A percentile compares a stretch with the other conserved stretches of the same genome.
Conservation (phyloP, 53 echinoderm and acorn worm genomes). For the Temnopleurus reevesii region DNA sequence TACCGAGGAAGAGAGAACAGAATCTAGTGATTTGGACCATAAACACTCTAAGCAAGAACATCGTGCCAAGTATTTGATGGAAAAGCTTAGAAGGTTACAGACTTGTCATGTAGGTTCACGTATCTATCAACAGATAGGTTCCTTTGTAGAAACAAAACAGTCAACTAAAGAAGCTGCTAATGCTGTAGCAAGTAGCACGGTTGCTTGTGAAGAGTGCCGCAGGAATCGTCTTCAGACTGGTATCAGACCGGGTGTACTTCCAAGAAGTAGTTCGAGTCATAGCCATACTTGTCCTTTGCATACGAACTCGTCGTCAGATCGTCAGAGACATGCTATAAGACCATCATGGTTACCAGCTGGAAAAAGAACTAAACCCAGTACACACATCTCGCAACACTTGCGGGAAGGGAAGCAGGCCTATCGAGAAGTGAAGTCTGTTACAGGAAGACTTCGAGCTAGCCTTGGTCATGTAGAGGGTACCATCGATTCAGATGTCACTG, state of each 20-base stretch:
- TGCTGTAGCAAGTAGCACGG: background rate
- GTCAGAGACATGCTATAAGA: conserved; percentile 27
- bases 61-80: conserved; percentile 67
- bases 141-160: conserved; percentile 65
- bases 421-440: conserved; percentile 65
- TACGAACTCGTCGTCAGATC: conserved; percentile 7
- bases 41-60: conserved; percentile 68
- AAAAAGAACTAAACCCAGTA: conserved; percentile 49
- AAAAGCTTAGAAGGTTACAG: conserved; percentile 70
- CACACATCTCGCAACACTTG: conserved; percentile 48
- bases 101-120: conserved; percentile 66
- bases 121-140: conserved; percentile 69
- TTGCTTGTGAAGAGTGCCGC: conserved; percentile 44
- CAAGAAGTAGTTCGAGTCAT: conserved; percentile 52
- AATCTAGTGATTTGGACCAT: conserved; percentile 3
- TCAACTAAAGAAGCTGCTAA: conserved; percentile 25
- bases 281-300: conserved; percentile 47
- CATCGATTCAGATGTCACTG: conserved; percentile 93
- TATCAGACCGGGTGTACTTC: conserved; percentile 28
- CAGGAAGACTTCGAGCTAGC: conserved; percentile 62
- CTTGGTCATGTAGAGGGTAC: conserved; percentile 76
- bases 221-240: conserved; percentile 40
- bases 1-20: background rate
- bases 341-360: conserved; percentile 52
- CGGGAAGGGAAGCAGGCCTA: conserved; percentile 68